Conservation (phyloP, 2,113 vertebrate species). For the Tapirus terrestris region DNA sequence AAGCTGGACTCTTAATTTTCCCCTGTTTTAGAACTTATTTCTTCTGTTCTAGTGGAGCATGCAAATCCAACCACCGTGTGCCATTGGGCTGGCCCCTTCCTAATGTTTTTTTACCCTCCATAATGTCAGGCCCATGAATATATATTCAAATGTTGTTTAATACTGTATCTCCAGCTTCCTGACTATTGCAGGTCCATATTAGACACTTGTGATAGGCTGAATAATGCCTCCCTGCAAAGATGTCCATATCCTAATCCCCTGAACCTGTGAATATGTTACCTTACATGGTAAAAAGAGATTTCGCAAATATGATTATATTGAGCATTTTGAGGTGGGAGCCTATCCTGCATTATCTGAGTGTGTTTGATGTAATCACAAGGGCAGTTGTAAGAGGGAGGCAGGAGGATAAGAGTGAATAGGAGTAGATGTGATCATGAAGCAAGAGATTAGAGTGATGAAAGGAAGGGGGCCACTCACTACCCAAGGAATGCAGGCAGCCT, state of each 20-base stretch:
- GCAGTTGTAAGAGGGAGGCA: neutral
- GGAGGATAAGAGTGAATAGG: neutral
- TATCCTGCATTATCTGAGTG: neutral
- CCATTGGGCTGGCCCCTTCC: too few species aligned
- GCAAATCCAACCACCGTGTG: too few species aligned
- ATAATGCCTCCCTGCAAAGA: neutral
- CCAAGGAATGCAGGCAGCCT: neutral
- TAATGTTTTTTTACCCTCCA: neutral
- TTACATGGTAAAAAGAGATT: neutral
- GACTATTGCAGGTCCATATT: neutral
- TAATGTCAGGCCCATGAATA: neutral
- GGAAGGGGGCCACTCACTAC: neutral
- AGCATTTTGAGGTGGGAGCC: neutral
- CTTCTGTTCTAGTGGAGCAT: too few species aligned
- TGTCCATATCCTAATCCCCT: neutral
- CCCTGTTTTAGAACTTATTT: neutral
- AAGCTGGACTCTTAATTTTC: neutral
- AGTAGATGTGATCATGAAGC: neutral
- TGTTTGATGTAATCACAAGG: neutral
- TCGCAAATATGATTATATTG: neutral
- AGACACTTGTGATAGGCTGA: neutral
- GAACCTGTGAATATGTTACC: neutral
- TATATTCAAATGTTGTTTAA: neutral
- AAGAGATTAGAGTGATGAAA: neutral
- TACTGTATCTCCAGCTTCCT: neutral